Evolutionary conservation across 23 tunicate species (phyloP).

Genomic region (Halocynthia aurantium): DNA sequence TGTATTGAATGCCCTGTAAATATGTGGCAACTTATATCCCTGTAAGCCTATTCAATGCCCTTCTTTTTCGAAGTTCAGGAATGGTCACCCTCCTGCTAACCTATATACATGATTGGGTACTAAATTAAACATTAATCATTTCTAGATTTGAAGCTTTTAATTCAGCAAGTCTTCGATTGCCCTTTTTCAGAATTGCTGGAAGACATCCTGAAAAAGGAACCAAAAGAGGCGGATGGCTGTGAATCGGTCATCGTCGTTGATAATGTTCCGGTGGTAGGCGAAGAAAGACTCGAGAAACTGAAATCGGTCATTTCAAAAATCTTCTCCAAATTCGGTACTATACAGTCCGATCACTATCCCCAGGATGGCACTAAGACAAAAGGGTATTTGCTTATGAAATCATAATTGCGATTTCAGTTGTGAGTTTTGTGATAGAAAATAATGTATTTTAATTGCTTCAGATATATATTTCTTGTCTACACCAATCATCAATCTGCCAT

Average conservation of each 20-base stretch:
- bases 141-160: no score
- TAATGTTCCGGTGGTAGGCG: slow-evolving; percentile 72
- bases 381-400: slow-evolving; percentile 25
- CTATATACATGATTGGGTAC: not conserved
- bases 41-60: no score
- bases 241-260: slow-evolving; percentile 93
- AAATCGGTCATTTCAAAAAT: slow-evolving; percentile 67
- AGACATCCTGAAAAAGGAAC: slow-evolving; percentile 66
- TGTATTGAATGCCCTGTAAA: no score
- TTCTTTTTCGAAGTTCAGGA: no score
- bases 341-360: slow-evolving; percentile 67
- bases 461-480: slow-evolving; percentile 82
- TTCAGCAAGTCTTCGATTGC: no score
- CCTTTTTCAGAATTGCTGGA: slow-evolving; percentile 64
- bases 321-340: slow-evolving; percentile 66
- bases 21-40: no score
- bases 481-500: slow-evolving; percentile 40
- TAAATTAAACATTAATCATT: not conserved
- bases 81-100: no score
- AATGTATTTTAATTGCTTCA: slow-evolving; percentile 7
- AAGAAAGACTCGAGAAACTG: slow-evolving; percentile 47
- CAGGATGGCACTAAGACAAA: slow-evolving; percentile 58
- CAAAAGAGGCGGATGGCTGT: slow-evolving; percentile 91
- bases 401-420: no score
- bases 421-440: no score